Evolutionary conservation across 2,797 vertebrate genomes (phyloP).

Genomic region (Anisognathus igniventris): DNA sequence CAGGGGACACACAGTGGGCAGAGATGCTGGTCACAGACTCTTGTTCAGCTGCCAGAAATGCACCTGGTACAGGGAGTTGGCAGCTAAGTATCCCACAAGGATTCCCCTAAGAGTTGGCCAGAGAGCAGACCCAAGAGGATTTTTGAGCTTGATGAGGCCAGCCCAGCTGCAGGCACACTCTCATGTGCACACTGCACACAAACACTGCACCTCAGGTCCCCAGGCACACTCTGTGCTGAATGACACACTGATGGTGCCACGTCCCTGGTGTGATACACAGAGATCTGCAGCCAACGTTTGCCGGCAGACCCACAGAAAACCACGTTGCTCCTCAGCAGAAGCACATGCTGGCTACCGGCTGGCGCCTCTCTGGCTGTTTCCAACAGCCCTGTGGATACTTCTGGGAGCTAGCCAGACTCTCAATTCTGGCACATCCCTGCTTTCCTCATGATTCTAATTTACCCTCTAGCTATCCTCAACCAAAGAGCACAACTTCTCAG

Average conservation of each 20-base stretch:
- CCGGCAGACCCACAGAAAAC: background rate
- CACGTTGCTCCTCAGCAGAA: background rate
- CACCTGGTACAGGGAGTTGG: background rate
- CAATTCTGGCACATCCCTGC: rapidly evolving
- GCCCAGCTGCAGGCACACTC: background rate
- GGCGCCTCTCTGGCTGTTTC: background rate
- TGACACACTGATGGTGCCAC: rapidly evolving
- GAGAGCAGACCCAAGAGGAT: background rate
- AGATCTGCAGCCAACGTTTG: rapidly evolving
- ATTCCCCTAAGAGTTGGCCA: background rate
- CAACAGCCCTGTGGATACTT: background rate
- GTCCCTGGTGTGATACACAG: rapidly evolving
- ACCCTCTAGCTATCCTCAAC: background rate
- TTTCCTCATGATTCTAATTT: background rate
- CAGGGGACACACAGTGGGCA: background rate
- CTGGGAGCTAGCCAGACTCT: background rate
- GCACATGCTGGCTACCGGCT: background rate
- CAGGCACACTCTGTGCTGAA: background rate
- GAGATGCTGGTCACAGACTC: rapidly evolving
- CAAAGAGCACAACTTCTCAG: background rate
- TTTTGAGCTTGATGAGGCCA: background rate
- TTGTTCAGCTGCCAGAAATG: background rate
- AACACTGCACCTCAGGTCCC: background rate
- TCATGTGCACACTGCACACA: background rate
- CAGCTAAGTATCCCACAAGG: rapidly evolving